Percentiles rank a stretch among this genome's conserved stretches.
phyloP scores from a whole-genome alignment of 2,888 invertebrate genomes.

The Catocala fraxini region DNA sequence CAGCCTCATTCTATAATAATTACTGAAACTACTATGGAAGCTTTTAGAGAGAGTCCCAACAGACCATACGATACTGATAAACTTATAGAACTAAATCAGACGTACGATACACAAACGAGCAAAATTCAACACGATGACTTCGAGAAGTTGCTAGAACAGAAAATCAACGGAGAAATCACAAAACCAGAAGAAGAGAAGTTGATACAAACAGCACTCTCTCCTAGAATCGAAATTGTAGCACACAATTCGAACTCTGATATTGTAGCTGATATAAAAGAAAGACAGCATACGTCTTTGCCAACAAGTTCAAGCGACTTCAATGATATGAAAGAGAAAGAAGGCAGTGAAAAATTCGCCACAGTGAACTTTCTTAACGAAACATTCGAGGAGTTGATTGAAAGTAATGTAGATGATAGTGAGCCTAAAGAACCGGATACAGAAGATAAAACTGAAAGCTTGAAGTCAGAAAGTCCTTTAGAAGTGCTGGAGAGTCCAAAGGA shows the following conservation, averaged over 20 bases:
- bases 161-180: conserved; percentile 47
- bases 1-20: conserved; percentile 83
- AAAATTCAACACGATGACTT: conserved; percentile 32
- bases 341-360: conserved; percentile 74
- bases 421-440: conserved; percentile 61
- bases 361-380: conserved; percentile 77
- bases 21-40: conserved; percentile 71
- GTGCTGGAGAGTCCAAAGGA: conserved; percentile 44
- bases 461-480: conserved; percentile 43
- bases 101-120: conserved; percentile 63
- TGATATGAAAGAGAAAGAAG: conserved; percentile 63
- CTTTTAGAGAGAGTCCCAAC: conserved; percentile 62
- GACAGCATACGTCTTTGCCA: conserved; percentile 43
- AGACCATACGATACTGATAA: conserved; percentile 59
- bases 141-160: conserved; percentile 39
- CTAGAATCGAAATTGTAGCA: conserved; percentile 33
- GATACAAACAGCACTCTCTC: conserved; percentile 30
- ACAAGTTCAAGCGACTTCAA: conserved; percentile 24
- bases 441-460: conserved; percentile 33
- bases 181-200: conserved; percentile 32
- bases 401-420: conserved; percentile 81
- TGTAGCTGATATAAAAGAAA: conserved; percentile 28
- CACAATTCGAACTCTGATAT: conserved; percentile 19
- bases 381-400: conserved; percentile 80
- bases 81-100: conserved; percentile 54